phyloP scores from a whole-genome alignment of 2,113 vertebrate species.

The Psettodes erumei region DNA sequence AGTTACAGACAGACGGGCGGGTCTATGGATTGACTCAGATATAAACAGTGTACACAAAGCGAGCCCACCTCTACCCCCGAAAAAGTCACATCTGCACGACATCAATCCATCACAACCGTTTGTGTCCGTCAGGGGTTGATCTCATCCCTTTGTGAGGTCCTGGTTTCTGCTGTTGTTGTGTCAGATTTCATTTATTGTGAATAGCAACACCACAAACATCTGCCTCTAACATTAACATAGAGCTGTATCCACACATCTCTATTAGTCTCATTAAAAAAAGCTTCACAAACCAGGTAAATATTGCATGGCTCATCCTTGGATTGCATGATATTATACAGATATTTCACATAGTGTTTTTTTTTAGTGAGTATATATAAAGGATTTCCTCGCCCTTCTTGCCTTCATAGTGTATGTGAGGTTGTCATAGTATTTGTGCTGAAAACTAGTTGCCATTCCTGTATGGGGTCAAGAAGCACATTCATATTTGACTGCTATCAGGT shows the following conservation, averaged over 20 bases:
- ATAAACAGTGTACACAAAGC: background rate
- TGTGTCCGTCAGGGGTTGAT: background rate
- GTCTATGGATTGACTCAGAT: background rate
- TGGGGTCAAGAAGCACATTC: slow-evolving; percentile 7
- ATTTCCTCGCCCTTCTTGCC: background rate
- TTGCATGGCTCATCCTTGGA: background rate
- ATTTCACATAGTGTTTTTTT: background rate
- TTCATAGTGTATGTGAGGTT: background rate
- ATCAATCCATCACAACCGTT: background rate
- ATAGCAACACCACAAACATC: background rate
- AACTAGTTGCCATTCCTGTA: background rate
- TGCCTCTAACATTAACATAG: background rate
- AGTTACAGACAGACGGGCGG: background rate
- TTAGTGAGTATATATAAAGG: background rate
- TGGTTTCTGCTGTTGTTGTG: background rate
- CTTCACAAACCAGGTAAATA: background rate
- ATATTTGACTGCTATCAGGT: slow-evolving; percentile 17
- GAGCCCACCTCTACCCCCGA: background rate
- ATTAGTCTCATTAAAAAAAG: background rate
- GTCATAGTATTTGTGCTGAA: background rate
- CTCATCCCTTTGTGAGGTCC: background rate
- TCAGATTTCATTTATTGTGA: background rate
- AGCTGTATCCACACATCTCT: background rate
- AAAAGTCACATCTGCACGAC: background rate
- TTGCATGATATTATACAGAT: slow-evolving; percentile 12